Conservation (phyloP, 2,888 invertebrate genomes). For the Pristionchus japonicus region DNA sequence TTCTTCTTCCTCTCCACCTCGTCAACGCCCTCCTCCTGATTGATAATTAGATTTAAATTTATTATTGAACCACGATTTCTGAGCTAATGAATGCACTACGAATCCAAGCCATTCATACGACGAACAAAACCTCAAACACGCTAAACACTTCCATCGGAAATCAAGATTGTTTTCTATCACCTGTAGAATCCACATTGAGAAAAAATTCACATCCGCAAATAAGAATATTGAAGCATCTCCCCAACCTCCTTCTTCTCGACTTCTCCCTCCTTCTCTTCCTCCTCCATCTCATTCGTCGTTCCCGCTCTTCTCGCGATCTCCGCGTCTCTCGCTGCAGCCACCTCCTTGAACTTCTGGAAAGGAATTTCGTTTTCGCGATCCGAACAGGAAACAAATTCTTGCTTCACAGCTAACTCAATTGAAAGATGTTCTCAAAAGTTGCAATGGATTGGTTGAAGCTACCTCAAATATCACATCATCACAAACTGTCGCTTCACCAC, state of each 20-base stretch:
- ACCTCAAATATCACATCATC: too few species aligned
- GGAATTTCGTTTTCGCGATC: background rate
- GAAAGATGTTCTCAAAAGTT: too few species aligned
- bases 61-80: background rate
- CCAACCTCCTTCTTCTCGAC: conserved; percentile 40
- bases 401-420: background rate
- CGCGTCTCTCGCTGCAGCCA: conserved; percentile 44
- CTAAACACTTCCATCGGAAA: too few species aligned
- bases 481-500: too few species aligned
- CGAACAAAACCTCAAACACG: background rate
- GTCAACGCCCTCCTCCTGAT: conserved; percentile 1
- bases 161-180: too few species aligned
- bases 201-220: too few species aligned
- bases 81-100: too few species aligned
- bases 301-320: conserved; percentile 5
- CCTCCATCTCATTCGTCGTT: conserved; percentile 47
- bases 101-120: background rate
- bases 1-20: conserved; percentile 44
- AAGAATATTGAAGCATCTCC: too few species aligned
- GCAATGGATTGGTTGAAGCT: too few species aligned
- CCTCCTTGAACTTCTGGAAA: conserved; percentile 57
- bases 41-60: background rate
- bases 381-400: background rate
- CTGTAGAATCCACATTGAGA: too few species aligned
- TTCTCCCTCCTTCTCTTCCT: conserved; percentile 33